Conservation (phyloP, 1,140 invertebrate species). For the Heliothis subflexa region DNA sequence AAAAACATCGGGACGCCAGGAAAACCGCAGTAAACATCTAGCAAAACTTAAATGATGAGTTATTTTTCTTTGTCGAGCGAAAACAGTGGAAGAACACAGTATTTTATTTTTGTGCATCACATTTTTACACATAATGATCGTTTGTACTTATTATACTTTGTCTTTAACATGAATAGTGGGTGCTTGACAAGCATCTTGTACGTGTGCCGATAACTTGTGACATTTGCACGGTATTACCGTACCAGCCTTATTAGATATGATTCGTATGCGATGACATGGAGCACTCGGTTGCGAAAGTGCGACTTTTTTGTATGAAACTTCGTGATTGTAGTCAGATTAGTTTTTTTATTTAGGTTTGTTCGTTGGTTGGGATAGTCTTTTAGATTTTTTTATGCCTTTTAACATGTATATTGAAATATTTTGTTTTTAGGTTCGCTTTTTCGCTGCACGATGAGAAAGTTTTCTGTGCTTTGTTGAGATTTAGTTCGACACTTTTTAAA, state of each 20-base stretch:
- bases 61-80: no score
- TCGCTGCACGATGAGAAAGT: background rate
- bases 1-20: no score
- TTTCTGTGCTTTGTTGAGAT: background rate
- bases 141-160: constrained; percentile 19
- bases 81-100: background rate
- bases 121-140: constrained; percentile 31
- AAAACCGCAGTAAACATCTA: no score
- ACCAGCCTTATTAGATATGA: constrained; percentile 28
- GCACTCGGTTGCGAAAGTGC: background rate
- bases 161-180: constrained; percentile 22
- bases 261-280: constrained; percentile 25
- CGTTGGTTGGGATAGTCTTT: background rate
- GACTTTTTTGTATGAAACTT: constrained; percentile 18
- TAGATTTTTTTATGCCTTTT: background rate
- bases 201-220: constrained; percentile 25
- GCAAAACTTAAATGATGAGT: background rate
- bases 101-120: constrained; percentile 32
- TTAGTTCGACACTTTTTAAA: background rate
- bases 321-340: background rate
- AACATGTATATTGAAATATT: background rate
- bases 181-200: constrained; percentile 30
- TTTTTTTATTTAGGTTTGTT: background rate
- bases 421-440: background rate
- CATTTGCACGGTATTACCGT: constrained; percentile 30